Evolutionary conservation across 2,888 invertebrate species (phyloP).

Genomic region (Oasisia sp.): DNA sequence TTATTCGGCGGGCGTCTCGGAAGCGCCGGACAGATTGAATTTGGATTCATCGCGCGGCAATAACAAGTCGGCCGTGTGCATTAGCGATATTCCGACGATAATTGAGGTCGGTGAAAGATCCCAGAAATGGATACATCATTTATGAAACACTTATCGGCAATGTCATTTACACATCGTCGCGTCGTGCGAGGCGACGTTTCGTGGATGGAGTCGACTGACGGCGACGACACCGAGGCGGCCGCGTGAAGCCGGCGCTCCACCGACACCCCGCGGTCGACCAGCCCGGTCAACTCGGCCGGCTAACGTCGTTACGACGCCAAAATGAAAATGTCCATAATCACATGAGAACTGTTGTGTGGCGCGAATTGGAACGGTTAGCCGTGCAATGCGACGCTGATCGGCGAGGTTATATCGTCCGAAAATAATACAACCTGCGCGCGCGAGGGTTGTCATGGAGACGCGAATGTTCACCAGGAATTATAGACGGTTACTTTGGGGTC

Average conservation of each 20-base stretch:
- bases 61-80: constrained; percentile 11
- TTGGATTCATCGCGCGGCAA: constrained; percentile 11
- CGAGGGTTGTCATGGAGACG: neutral
- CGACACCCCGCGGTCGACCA: neutral
- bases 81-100: constrained; percentile 17
- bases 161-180: neutral
- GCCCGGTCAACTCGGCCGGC: neutral
- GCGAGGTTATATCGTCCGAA: neutral
- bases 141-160: constrained; percentile 17
- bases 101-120: constrained; percentile 17
- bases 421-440: neutral
- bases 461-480: neutral
- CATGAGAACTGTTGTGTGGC: neutral
- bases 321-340: constrained; percentile 17
- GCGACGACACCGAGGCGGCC: neutral
- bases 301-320: neutral
- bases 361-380: neutral
- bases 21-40: constrained; percentile 17
- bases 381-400: neutral
- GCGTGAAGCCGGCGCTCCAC: neutral
- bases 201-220: neutral
- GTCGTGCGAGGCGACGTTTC: neutral
- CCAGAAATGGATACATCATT: constrained; percentile 17
- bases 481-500: neutral
- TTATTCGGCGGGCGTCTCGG: constrained; percentile 6